Conservation (phyloP, 2,797 vertebrate species). For the Onychomys torridus region DNA sequence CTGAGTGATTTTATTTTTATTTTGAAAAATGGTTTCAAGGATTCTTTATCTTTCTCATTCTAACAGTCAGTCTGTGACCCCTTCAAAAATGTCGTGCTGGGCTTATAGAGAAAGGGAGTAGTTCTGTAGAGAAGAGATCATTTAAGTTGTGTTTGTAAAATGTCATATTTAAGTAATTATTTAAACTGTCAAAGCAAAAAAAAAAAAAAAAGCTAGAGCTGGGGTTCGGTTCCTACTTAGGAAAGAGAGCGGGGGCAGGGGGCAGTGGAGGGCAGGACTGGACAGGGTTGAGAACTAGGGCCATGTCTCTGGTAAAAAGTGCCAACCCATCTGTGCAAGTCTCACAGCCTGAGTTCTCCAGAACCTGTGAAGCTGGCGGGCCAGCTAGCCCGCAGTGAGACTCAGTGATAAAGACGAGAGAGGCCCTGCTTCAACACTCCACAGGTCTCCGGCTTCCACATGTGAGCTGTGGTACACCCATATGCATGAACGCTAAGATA, state of each 20-base stretch:
- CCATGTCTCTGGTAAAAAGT: background rate
- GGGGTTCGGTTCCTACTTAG: background rate
- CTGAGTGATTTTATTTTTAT: background rate
- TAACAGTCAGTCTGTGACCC: background rate
- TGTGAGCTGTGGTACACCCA: background rate
- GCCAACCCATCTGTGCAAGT: background rate
- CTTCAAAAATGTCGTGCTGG: background rate
- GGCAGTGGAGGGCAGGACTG: background rate
- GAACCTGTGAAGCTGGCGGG: background rate
- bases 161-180: background rate
- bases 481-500: background rate
- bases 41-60: background rate
- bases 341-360: background rate
- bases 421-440: background rate
- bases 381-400: background rate
- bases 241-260: too few relatives aligned
- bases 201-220: background rate
- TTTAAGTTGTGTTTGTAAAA: background rate
- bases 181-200: conserved; percentile 8
- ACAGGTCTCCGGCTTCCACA: background rate
- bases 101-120: background rate
- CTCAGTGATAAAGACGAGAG: background rate
- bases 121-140: background rate
- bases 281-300: background rate
- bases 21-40: conserved; percentile 15